Evolutionary conservation across 2,888 invertebrate genomes (phyloP), one percentile per base, ranked within the genome.

Genomic region (Sclerodermus sp.): DNA sequence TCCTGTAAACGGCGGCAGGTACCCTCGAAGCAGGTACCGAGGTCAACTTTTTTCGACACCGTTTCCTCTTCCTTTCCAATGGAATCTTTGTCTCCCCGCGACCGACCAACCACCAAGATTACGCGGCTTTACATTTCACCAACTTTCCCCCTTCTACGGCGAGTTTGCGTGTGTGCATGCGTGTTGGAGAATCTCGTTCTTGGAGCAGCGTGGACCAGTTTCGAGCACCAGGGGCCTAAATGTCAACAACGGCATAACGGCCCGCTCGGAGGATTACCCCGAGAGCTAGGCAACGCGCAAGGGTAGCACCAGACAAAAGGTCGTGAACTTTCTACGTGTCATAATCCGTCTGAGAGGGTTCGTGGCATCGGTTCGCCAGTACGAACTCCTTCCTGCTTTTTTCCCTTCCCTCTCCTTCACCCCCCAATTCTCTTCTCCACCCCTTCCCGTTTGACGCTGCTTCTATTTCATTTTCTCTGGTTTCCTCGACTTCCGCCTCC

Each of bases 301-400:
- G 66, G 70, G 67, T 66, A 66, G 64, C 65, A 60, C 58, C 67
- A 62, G 67, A 67, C 68, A 67, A 73, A 73, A 73, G 73, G 73
- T 73, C 73, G 71, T 68, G 73, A 73, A 73, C 73, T 73, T 73
- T 73, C 60, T 60, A 58, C 67, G 73, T 66, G 70, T 70, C 66
- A 69, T 72, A 73, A 73, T 73, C 73, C 68, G 68, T 66, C 54
- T 49, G 38, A 39, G 49, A 43, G 47, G 47, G 42, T 23, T 23
- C 23, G 23, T 8, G 23, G 23, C 23, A 8, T 23, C 23, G 23
- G n/a, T n/a, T n/a, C n/a, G n/a, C n/a, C n/a, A n/a, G n/a, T n/a
- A n/a, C n/a, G 45, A 15, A 23, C 39, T 42, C 32, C 38, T 15
- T 45, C 37, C 14, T 38, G 30, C 48, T 43, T 39, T 18, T 31